These are phyloP conservation scores for Eurois occulta DNA, from an alignment of 2,888 invertebrate species.

Conservation along the genomic window DNA sequence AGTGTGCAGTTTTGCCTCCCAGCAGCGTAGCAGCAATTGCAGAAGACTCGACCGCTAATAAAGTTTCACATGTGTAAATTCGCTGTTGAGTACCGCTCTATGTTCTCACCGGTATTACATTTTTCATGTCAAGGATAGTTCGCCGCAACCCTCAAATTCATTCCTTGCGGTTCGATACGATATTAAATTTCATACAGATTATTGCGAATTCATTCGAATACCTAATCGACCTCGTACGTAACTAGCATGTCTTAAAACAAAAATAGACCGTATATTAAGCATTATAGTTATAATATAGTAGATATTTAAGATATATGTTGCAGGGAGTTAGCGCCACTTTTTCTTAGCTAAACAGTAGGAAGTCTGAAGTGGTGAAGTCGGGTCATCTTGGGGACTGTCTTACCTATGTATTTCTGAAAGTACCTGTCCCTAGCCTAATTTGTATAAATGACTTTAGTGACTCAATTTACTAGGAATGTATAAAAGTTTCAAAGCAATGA, in stretches of 20 bases:
- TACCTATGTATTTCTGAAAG: too few species aligned
- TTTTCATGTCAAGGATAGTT: conserved; percentile 30
- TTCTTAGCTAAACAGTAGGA: not conserved
- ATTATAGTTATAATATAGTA: too few species aligned
- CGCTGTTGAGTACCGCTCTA: not conserved
- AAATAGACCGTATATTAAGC: not conserved
- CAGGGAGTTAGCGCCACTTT: not conserved
- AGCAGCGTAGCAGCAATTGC: not conserved
- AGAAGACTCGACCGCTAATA: not conserved
- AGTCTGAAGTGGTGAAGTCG: too few species aligned
- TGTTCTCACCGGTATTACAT: conserved; percentile 28
- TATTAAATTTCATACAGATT: conserved; percentile 13
- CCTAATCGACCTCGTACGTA: not conserved
- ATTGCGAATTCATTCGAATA: not conserved
- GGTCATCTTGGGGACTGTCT: not conserved
- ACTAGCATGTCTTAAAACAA: not conserved
- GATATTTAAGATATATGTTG: too few species aligned
- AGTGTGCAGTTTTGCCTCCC: not conserved
- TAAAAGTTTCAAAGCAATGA: too few species aligned
- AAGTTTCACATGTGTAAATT: not conserved
- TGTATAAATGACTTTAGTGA: not conserved
- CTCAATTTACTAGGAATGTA: too few species aligned
- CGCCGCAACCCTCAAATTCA: conserved; percentile 5
- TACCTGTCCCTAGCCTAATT: not conserved
- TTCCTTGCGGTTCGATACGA: conserved; percentile 30